Evolutionary conservation across 2,797 vertebrate genomes (phyloP).

Genomic region (Lacerta agilis): DNA sequence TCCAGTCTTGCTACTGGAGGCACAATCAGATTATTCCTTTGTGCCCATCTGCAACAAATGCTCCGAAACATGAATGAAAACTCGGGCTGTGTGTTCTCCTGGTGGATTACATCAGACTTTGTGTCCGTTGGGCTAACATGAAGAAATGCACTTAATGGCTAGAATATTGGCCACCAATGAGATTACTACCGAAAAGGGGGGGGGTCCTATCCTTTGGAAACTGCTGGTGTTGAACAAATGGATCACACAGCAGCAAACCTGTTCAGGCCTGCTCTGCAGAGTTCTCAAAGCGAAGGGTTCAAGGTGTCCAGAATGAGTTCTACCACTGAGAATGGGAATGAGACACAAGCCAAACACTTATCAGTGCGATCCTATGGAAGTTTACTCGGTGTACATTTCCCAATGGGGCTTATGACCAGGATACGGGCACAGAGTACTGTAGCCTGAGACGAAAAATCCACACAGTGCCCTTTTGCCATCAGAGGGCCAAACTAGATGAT

Average conservation of each 20-base stretch:
- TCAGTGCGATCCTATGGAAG: not conserved
- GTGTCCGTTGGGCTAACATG: slow-evolving; percentile 57
- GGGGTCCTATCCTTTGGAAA: slow-evolving; percentile 29
- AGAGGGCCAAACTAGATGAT: not conserved
- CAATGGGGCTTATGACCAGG: too few relatives aligned
- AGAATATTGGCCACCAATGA: slow-evolving; percentile 36
- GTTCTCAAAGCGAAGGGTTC: not conserved
- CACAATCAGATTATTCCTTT: slow-evolving; percentile 63
- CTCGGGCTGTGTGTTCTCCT: slow-evolving; percentile 48
- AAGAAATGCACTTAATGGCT: slow-evolving; percentile 55
- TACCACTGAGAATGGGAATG: not conserved
- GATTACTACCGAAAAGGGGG: slow-evolving; percentile 36
- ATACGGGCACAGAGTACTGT: not conserved
- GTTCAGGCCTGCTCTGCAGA: slow-evolving; percentile 16
- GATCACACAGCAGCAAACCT: slow-evolving; percentile 13
- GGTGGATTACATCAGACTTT: slow-evolving; percentile 56
- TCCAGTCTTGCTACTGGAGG: slow-evolving; percentile 57
- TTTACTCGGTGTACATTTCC: not conserved
- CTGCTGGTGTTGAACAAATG: slow-evolving; percentile 17
- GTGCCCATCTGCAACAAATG: slow-evolving; percentile 48
- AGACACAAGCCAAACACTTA: too few relatives aligned
- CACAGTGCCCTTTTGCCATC: not conserved
- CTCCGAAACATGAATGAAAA: slow-evolving; percentile 70
- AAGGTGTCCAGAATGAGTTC: not conserved
- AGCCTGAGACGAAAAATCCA: not conserved